phyloP scores from a whole-genome alignment of 2,797 vertebrate genomes.

The Falco concolor region DNA sequence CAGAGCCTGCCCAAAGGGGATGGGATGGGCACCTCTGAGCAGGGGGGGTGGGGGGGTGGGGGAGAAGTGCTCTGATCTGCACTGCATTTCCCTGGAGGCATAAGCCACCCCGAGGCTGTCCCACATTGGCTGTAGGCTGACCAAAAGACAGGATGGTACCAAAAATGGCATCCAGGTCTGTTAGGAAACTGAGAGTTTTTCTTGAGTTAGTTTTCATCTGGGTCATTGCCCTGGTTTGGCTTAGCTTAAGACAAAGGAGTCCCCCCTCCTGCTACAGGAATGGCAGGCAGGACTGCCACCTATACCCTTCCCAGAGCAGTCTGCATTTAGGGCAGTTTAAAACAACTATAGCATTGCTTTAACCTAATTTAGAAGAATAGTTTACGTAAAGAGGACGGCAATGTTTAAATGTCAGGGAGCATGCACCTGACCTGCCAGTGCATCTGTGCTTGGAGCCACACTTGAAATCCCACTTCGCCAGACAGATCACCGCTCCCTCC shows the following conservation, averaged over 20 bases:
- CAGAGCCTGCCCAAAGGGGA: neutral
- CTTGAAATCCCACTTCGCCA: neutral
- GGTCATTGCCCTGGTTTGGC: neutral
- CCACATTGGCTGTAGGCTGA: neutral
- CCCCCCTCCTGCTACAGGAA: neutral
- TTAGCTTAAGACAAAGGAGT: neutral
- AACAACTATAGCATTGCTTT: neutral
- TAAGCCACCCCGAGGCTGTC: neutral
- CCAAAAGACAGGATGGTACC: neutral
- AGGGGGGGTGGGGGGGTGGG: too few species aligned
- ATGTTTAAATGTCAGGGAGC: neutral
- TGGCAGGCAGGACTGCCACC: neutral
- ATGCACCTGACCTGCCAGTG: neutral
- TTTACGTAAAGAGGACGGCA: neutral
- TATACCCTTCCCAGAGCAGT: accelerated
- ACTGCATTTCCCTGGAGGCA: neutral
- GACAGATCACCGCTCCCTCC: neutral
- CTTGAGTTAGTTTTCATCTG: neutral
- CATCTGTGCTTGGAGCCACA: neutral
- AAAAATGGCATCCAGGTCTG: neutral
- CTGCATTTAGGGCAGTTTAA: neutral
- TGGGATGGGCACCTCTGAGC: accelerated
- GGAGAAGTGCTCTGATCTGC: neutral
- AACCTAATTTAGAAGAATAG: neutral
- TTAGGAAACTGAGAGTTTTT: neutral